These are phyloP conservation scores for Turnix velox DNA, from an alignment of 2,113 vertebrate species.

Conservation along the genomic window DNA sequence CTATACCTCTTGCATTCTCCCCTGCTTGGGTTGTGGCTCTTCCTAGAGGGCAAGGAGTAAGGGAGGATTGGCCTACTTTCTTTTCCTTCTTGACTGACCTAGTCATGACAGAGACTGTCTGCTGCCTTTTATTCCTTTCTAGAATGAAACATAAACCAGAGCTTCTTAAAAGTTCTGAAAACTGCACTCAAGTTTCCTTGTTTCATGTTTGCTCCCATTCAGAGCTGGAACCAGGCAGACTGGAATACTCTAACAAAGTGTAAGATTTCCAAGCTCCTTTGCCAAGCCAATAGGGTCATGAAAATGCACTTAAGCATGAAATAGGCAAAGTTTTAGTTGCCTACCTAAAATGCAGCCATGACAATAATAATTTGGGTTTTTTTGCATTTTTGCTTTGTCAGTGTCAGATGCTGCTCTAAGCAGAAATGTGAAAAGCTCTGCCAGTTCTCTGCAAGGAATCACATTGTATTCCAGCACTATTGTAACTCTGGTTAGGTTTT, in stretches of 20 bases:
- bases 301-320: constrained; percentile 48
- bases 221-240: constrained; percentile 11
- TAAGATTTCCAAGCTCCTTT: constrained; percentile 42
- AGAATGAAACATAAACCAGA: constrained; percentile 27
- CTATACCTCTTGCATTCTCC: neutral
- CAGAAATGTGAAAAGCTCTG: neutral
- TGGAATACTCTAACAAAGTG: constrained; percentile 36
- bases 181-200: neutral
- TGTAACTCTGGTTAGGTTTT: neutral
- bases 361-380: neutral
- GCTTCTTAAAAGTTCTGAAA: constrained; percentile 23
- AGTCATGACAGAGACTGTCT: constrained; percentile 18
- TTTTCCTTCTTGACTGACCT: constrained; percentile 1
- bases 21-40: neutral
- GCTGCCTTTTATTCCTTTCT: constrained; percentile 39
- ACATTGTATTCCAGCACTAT: neutral
- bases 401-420: constrained; percentile 24
- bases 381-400: constrained; percentile 28
- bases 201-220: constrained; percentile 30
- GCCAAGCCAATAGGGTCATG: constrained; percentile 27
- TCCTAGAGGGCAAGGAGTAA: neutral
- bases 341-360: constrained; percentile 9
- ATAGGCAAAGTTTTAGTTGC: constrained; percentile 36
- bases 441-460: neutral
- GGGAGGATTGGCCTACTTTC: neutral